phyloP scores from a whole-genome alignment of 1,140 invertebrate genomes.

The Bradynema listronoti region DNA sequence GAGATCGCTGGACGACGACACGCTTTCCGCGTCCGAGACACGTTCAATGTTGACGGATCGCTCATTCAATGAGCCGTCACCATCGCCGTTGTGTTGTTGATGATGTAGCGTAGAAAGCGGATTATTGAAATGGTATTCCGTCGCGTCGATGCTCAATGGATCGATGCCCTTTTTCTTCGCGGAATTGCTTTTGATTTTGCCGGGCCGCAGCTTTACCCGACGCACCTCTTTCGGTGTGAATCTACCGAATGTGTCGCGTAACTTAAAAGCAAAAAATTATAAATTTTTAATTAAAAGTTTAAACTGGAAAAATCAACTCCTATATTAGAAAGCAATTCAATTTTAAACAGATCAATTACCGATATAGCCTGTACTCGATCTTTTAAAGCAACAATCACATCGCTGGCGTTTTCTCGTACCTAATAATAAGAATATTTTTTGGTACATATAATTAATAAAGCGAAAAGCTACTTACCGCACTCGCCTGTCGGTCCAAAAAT shows the following conservation, averaged over 20 bases:
- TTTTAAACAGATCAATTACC: no score
- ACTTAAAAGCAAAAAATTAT: constrained; percentile 17
- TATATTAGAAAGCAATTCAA: no score
- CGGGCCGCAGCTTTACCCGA: constrained; percentile 2
- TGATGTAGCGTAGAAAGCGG: background rate
- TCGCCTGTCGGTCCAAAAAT: constrained; percentile 15
- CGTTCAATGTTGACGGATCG: no score
- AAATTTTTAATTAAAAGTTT: no score
- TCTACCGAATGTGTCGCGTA: constrained; percentile 37
- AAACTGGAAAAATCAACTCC: no score
- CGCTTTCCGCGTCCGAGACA: constrained; percentile 29
- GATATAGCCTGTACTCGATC: constrained; percentile 37
- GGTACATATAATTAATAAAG: constrained; percentile 7
- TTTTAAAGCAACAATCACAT: constrained; percentile 46
- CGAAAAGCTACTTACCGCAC: constrained; percentile 1
- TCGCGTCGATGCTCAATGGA: constrained; percentile 23
- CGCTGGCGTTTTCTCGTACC: constrained; percentile 49
- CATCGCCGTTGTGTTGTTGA: background rate
- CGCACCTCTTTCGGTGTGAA: constrained; percentile 39
- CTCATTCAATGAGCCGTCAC: background rate
- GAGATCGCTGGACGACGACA: constrained; percentile 18
- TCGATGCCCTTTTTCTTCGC: constrained; percentile 24
- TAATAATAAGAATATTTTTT: constrained; percentile 32
- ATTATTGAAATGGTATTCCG: constrained; percentile 27
- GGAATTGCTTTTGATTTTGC: constrained; percentile 11